Percentiles rank a stretch among this genome's conserved stretches.
These are phyloP conservation scores for Tachystola acroxantha DNA, from an alignment of 2,888 invertebrate genomes.

Conservation along the genomic window DNA sequence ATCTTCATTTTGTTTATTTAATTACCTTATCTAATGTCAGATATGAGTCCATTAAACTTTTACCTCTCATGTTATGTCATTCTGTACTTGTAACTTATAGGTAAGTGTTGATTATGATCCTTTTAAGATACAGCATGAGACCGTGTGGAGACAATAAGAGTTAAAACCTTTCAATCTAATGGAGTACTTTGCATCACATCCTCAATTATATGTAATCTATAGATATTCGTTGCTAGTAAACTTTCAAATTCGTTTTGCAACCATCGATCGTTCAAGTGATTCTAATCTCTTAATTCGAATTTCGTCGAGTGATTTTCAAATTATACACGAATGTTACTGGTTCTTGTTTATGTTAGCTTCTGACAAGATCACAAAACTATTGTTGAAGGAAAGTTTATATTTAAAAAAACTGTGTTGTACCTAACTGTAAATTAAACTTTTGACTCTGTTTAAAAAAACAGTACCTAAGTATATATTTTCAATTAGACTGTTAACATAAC, in stretches of 20 bases:
- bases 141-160: constrained; percentile 16
- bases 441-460: too few species aligned
- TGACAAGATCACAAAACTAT: too few species aligned
- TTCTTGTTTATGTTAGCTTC: constrained; percentile 6
- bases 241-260: constrained; percentile 11
- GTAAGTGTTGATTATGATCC: constrained; percentile 23
- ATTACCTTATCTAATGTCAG: constrained; percentile 25
- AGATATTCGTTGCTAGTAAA: constrained; percentile 13
- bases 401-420: too few species aligned
- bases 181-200: constrained; percentile 20
- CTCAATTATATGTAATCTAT: constrained; percentile 14
- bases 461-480: too few species aligned
- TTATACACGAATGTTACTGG: background rate
- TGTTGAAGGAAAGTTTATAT: too few species aligned
- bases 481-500: too few species aligned
- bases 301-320: constrained; percentile 4
- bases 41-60: constrained; percentile 27
- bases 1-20: constrained; percentile 19
- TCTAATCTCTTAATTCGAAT: constrained; percentile 9
- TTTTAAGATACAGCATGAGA: constrained; percentile 33
- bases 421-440: too few species aligned
- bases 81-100: constrained; percentile 3
- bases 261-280: constrained; percentile 10
- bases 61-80: constrained; percentile 29
- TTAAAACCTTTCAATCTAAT: constrained; percentile 25